Conservation (phyloP, 2,113 vertebrate species). For the Tachysurus vachellii region DNA sequence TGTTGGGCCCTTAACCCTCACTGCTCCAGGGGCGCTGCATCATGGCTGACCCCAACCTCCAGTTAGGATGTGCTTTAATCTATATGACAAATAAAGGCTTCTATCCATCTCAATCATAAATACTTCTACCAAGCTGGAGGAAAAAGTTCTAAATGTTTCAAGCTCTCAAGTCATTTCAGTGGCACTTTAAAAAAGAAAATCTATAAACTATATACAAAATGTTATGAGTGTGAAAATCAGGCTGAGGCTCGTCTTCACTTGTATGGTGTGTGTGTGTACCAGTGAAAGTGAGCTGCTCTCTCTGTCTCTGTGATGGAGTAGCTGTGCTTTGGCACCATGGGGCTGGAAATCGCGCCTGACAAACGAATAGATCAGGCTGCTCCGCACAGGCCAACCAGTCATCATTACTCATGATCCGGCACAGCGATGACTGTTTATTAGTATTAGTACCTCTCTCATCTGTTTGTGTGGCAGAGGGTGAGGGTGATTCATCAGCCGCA, state of each 20-base stretch:
- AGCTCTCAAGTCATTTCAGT: background rate
- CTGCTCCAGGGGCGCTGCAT: too few relatives aligned
- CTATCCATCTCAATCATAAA: background rate
- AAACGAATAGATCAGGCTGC: conserved; percentile 48
- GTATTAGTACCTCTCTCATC: conserved; percentile 55
- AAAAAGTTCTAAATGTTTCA: background rate
- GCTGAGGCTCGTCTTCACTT: background rate
- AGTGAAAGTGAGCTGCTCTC: conserved; percentile 15
- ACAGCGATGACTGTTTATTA: conserved; percentile 57
- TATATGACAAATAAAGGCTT: too few relatives aligned
- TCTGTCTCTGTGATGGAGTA: conserved; percentile 41
- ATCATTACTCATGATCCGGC: conserved; percentile 63
- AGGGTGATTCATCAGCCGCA: conserved; percentile 47
- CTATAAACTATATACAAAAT: background rate
- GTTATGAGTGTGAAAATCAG: background rate
- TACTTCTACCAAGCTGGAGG: background rate
- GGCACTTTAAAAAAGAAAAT: background rate
- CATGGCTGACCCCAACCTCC: too few relatives aligned
- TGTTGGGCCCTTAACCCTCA: too few relatives aligned
- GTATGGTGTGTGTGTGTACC: background rate
- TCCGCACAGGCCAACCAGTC: conserved; percentile 53
- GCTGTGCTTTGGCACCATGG: conserved; percentile 41
- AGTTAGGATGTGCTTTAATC: too few relatives aligned
- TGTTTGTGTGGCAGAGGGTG: conserved; percentile 47
- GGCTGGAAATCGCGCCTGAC: conserved; percentile 37